phyloP scores from a whole-genome alignment of 2,113 vertebrate species.

The Pteruthius melanotis region DNA sequence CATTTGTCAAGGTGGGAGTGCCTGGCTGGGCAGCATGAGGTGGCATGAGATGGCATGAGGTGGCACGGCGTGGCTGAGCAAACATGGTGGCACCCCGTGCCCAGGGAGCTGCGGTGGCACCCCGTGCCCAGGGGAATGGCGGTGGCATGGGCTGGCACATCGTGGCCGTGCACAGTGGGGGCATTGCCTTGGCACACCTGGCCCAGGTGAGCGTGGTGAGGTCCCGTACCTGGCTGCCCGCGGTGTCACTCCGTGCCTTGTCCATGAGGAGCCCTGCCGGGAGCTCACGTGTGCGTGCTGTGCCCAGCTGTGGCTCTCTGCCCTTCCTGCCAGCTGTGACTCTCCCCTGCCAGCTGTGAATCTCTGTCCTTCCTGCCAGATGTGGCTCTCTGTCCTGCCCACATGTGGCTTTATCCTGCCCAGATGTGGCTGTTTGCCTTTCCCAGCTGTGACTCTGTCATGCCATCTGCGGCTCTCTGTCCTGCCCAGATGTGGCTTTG shows the following conservation, averaged over 20 bases:
- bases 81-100: neutral
- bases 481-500: too few species aligned
- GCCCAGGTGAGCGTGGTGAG: neutral
- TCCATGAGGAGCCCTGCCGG: constrained; percentile 14
- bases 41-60: neutral
- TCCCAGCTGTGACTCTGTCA: neutral
- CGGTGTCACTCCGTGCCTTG: neutral
- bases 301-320: neutral
- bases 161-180: neutral
- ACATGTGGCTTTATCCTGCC: neutral
- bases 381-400: too few species aligned
- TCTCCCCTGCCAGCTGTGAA: too few species aligned
- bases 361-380: too few species aligned
- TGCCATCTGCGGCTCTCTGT: neutral
- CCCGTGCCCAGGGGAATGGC: fast-evolving
- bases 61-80: neutral
- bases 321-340: neutral
- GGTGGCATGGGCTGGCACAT: neutral
- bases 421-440: neutral
- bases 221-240: neutral
- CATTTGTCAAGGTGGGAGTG: neutral
- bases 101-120: neutral
- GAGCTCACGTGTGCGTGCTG: neutral
- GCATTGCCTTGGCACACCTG: fast-evolving
- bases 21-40: neutral